phyloP scores from a whole-genome alignment of 2,888 invertebrate species.

The Acleris laterana region DNA sequence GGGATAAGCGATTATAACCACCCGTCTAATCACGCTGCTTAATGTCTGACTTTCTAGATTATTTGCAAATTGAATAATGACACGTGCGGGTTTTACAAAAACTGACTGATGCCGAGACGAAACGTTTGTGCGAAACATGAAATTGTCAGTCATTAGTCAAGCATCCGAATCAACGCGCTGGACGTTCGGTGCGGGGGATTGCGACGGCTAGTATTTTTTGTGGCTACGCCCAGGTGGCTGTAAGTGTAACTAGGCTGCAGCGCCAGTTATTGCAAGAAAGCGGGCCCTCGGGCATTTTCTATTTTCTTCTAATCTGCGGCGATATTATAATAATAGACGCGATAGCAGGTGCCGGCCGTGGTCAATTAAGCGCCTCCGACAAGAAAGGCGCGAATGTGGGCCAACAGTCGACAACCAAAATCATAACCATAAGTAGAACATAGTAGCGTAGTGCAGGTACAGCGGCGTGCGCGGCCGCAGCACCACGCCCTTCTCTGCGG shows the following conservation, averaged over 20 bases:
- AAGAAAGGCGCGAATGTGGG: constrained; percentile 59
- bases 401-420: constrained; percentile 57
- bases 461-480: constrained; percentile 18
- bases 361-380: constrained; percentile 67
- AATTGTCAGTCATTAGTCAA: constrained; percentile 41
- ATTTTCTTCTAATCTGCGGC: constrained; percentile 75
- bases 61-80: constrained; percentile 32
- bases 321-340: constrained; percentile 73
- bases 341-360: constrained; percentile 59
- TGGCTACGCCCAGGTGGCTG: constrained; percentile 58
- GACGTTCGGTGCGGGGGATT: constrained; percentile 40
- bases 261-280: constrained; percentile 66
- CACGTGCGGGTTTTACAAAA: constrained; percentile 21
- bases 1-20: constrained; percentile 21
- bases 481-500: constrained; percentile 37
- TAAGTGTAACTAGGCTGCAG: constrained; percentile 65
- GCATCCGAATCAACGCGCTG: constrained; percentile 36
- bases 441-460: constrained; percentile 16
- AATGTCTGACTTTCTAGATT: constrained; percentile 31
- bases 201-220: constrained; percentile 52
- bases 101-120: constrained; percentile 2
- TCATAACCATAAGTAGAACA: constrained; percentile 46
- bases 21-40: constrained; percentile 15
- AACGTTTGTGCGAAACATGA: constrained; percentile 24
- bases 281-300: constrained; percentile 76